Evolutionary conservation across 1,140 invertebrate genomes (phyloP), one percentile per base, ranked within the genome.

Genomic region (Eumaeus atala): DNA sequence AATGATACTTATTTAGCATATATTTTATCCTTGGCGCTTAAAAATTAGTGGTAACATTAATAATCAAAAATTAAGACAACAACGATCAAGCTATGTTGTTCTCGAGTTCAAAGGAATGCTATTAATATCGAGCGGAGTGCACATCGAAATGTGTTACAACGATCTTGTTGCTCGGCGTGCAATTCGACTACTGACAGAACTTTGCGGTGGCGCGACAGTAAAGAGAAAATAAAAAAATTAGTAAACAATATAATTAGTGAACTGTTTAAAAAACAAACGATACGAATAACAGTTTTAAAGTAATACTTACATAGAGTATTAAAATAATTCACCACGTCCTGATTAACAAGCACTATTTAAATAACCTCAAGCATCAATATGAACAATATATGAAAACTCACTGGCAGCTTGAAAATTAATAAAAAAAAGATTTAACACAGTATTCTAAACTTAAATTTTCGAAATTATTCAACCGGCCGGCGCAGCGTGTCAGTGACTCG

Each of bases 51-150:
- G n/a, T n/a, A n/a, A n/a, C n/a, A n/a, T n/a, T n/a, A n/a, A n/a
- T n/a, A n/a, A n/a, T 28, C 2, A 28, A 28, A 28, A 28, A 3
- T 3, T 28, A 44, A 44, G 14, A 44, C n/a, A 9, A 37, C 16
- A 44, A 44, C 16, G 40, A 16, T 12, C 40, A 44, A 44, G 40
- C 14, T 9, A 44, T 44, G 14, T 44, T 44, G 14, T 44, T 44
- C n/a, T 44, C 40, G 40, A 16, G 40, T 44, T 44, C 40, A 44
- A 44, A 44, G 40, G 40, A 44, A 44, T 44, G 40, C 40, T 44
- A 44, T 44, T 16, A 44, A 44, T 44, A 44, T 16, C 40, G 40
- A 14, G 9, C 40, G 14, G 40, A 44, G 40, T 44, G 40, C 40
- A 44, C 40, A 16, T 10, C 12, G 40, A 44, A 28, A 44, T 44